These are phyloP conservation scores for Apogon talboti DNA, from an alignment of 2,797 vertebrate genomes.

Conservation along the genomic window DNA sequence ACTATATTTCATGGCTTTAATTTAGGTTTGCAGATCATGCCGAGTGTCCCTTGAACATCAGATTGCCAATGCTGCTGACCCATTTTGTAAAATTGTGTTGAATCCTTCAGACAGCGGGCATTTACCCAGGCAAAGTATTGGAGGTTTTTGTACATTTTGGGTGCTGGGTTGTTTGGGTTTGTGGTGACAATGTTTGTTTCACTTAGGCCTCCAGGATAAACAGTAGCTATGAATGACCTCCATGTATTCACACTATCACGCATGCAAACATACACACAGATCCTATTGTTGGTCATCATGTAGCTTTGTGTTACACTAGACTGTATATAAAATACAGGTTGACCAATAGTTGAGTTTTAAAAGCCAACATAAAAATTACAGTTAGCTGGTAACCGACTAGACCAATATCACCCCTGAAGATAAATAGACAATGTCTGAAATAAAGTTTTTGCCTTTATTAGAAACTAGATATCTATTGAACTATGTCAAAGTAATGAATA, in stretches of 20 bases:
- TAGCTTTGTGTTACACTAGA: conserved; percentile 11
- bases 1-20: conserved; percentile 58
- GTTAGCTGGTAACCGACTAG: too few species aligned
- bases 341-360: too few species aligned
- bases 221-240: conserved; percentile 35
- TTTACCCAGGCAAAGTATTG: conserved; percentile 15
- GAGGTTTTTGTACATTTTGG: conserved; percentile 49
- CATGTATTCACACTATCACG: conserved; percentile 24
- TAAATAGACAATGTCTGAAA: too few species aligned
- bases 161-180: conserved; percentile 54
- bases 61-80: conserved; percentile 45
- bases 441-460: too few species aligned
- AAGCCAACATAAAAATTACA: too few species aligned
- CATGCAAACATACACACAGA: conserved; percentile 13
- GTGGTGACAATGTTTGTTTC: conserved; percentile 51
- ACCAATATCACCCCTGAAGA: too few species aligned
- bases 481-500: too few species aligned
- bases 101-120: conserved; percentile 19
- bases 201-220: conserved; percentile 35
- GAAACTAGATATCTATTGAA: too few species aligned
- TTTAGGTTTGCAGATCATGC: conserved; percentile 54
- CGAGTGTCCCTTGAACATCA: conserved; percentile 38
- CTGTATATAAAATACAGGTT: too few species aligned
- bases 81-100: conserved; percentile 39
- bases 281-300: conserved; percentile 7